Conservation (phyloP, 2,797 vertebrate species). For the Gouania willdenowi region DNA sequence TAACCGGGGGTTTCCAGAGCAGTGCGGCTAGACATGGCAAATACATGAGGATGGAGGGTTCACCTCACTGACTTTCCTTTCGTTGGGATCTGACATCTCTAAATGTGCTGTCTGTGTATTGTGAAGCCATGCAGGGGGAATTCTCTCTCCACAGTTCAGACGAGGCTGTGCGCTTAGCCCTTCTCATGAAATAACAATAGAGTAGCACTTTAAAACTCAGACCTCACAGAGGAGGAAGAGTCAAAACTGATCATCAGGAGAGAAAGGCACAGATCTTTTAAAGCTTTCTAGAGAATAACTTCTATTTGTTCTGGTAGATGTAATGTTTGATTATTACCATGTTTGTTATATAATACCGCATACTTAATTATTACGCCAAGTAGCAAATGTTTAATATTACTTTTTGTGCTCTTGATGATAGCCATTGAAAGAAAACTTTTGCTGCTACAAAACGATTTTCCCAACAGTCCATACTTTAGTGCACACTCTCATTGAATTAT, state of each 20-base stretch:
- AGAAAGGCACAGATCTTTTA: slow-evolving; percentile 24
- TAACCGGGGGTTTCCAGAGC: slow-evolving; percentile 58
- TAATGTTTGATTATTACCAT: slow-evolving; percentile 11
- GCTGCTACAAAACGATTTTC: no score
- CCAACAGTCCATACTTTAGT: no score
- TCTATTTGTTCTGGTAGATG: slow-evolving; percentile 9
- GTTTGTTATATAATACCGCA: no score
- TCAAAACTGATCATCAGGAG: no score
- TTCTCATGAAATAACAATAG: slow-evolving; percentile 66
- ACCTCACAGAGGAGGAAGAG: slow-evolving; percentile 36
- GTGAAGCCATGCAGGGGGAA: slow-evolving; percentile 63
- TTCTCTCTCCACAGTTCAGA: slow-evolving; percentile 37
- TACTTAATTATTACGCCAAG: no score
- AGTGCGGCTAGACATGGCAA: slow-evolving; percentile 56
- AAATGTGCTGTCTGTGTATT: slow-evolving; percentile 62
- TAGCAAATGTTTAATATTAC: no score
- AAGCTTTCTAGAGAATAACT: slow-evolving; percentile 15
- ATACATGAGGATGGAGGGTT: slow-evolving; percentile 56
- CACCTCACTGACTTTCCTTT: slow-evolving; percentile 51
- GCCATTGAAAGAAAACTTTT: no score
- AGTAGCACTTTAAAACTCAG: slow-evolving; percentile 47
- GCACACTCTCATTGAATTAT: no score
- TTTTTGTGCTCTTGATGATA: no score
- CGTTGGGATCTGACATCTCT: slow-evolving; percentile 55
- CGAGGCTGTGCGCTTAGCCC: slow-evolving; percentile 32